Base-by-base conservation (phyloP, 2,888 invertebrate species). In the Allygus modestus region DNA sequence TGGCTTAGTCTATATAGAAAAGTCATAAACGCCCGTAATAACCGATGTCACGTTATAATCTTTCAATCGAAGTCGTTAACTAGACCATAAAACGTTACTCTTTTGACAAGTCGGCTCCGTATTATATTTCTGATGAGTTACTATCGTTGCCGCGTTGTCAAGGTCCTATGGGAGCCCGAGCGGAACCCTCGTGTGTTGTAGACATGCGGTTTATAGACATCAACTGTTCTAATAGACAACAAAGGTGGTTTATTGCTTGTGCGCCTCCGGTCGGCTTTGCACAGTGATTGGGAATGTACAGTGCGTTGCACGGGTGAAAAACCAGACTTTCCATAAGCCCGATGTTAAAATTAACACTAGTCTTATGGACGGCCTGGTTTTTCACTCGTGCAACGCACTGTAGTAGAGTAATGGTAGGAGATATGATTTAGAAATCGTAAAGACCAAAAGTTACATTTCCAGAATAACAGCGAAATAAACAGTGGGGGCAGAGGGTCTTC, bases 1-100 rank as follows among this genome's bases (percentile, higher is more conserved):
- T 17, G 46, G 46, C 46, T 17, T 46, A 12, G 46, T 17, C 17
- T 54, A n/a, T 28, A 65, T 65, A 31, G 65, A 65, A 65, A 65
- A 65, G 65, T 17, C 28, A 51, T 51, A 77, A 77, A 23, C 41
- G 79, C 79, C 31, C n/a, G 28, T 46, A 26, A 54, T 54, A 33
- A 31, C 15, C 58, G 46, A 79, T 54, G n/a, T n/a, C 37, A 75
- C 23, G 75, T 77, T 28, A 77, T 51, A 77, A 77, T 77, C 46
- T 79, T 79, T 79, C 79, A 79, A 79, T 79, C 54, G 20, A 58
- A 79, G 79, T 79, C 79, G 79, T 79, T 79, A 79, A 79, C n/a
- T 58, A 12, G 46, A 46, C 79, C n/a, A 26, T 79, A 79, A 77
- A 79, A 58, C 31, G 54, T 58, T 31, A 37, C n/a, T 11, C 77